Conservation (phyloP, 2,797 vertebrate species). For the Spinus pinus region DNA sequence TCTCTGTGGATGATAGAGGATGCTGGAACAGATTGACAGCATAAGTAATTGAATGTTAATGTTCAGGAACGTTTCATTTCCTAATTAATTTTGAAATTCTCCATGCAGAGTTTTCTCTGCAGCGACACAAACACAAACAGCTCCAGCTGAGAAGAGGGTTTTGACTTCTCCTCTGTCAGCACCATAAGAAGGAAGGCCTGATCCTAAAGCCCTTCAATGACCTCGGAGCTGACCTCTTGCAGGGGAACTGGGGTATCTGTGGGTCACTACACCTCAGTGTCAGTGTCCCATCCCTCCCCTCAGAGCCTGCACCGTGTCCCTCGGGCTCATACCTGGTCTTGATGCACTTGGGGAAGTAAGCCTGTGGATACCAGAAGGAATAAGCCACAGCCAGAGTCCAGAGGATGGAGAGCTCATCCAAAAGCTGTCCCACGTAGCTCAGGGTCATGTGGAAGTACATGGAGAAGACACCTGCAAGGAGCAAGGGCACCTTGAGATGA, state of each 20-base stretch:
- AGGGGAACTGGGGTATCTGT: not conserved
- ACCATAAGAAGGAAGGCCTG: not conserved
- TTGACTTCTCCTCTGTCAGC: not conserved
- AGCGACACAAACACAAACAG: not conserved
- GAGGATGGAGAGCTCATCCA: slow-evolving; percentile 93
- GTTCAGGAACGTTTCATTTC: not conserved
- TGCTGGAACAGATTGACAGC: not conserved
- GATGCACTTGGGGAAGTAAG: slow-evolving; percentile 84
- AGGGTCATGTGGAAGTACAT: slow-evolving; percentile 95
- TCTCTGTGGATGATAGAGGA: not conserved
- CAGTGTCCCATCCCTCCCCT: not conserved
- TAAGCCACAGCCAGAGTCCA: slow-evolving; percentile 88
- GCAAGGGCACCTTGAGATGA: not conserved
- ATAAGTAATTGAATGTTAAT: not conserved
- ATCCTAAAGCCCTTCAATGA: not conserved
- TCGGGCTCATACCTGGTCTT: slow-evolving; percentile 81
- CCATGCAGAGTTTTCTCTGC: not conserved
- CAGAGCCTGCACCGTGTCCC: not conserved
- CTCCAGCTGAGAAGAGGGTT: not conserved
- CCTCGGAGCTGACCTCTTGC: not conserved
- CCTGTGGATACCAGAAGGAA: slow-evolving; percentile 87
- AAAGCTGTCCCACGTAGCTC: slow-evolving; percentile 91
- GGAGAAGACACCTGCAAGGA: slow-evolving; percentile 85
- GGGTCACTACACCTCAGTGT: not conserved
- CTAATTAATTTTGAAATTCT: not conserved